phyloP scores from a whole-genome alignment of 2,797 vertebrate species.

The Melanogrammus aeglefinus region DNA sequence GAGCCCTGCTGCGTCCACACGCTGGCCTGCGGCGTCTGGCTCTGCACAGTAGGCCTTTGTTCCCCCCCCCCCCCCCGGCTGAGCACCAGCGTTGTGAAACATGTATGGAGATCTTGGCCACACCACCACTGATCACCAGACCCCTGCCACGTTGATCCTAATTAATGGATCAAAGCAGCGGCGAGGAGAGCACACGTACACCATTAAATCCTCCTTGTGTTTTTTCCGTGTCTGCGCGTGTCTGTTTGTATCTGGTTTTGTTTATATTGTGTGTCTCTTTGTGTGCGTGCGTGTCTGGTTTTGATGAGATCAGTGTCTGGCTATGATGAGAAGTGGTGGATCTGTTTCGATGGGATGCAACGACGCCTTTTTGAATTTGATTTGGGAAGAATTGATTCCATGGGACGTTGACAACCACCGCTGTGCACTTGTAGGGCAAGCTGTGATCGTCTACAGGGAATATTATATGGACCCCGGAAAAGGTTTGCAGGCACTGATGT shows the following conservation, averaged over 20 bases:
- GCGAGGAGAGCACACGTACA: slow-evolving; percentile 59
- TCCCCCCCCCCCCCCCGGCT: slow-evolving; percentile 8
- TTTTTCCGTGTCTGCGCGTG: not conserved
- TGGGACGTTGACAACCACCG: not conserved
- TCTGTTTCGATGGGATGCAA: not conserved
- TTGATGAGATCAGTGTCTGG: not conserved
- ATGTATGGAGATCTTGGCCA: slow-evolving; percentile 44
- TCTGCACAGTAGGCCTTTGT: slow-evolving; percentile 39
- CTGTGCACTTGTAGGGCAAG: not conserved
- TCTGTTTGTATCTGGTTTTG: not conserved
- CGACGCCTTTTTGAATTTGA: not conserved
- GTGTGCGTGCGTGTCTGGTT: not conserved
- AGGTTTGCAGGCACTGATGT: not conserved
- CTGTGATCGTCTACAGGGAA: not conserved
- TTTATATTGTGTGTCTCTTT: slow-evolving; percentile 9
- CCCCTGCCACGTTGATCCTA: slow-evolving; percentile 57
- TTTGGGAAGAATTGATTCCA: not conserved
- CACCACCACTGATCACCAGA: slow-evolving; percentile 59
- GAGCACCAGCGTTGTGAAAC: slow-evolving; percentile 36
- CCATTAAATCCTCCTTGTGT: slow-evolving; percentile 49
- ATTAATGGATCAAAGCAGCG: slow-evolving; percentile 67
- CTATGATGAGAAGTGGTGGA: not conserved
- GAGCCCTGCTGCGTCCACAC: slow-evolving; percentile 21
- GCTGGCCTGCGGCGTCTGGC: slow-evolving; percentile 42
- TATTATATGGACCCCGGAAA: not conserved